A percentile compares a stretch with the other conserved stretches of the same genome.
phyloP scores from a whole-genome alignment of 2,888 invertebrate species.

The Tenthredo notha region DNA sequence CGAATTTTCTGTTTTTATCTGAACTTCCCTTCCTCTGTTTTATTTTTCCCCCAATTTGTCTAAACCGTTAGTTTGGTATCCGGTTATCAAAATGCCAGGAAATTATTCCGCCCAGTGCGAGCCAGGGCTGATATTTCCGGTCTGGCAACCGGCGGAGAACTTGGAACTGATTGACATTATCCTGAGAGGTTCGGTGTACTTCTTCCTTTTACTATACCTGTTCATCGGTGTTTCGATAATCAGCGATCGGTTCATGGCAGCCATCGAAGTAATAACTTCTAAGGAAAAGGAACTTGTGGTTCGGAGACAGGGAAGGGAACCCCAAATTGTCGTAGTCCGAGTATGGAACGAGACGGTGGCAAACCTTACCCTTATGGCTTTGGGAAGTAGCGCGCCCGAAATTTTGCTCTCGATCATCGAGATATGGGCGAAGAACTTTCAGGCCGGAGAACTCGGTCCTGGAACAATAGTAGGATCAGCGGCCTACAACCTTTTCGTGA shows the following conservation, averaged over 20 bases:
- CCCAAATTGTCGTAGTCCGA: constrained; percentile 93
- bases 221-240: constrained; percentile 99
- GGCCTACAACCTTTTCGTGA: constrained; percentile 98
- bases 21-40: neutral
- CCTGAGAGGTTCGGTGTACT: constrained; percentile 94
- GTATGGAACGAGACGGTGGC: constrained; percentile 99
- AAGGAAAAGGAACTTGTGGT: constrained; percentile 97
- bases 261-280: constrained; percentile 99
- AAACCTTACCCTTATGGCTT: constrained; percentile 98
- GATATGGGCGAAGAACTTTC: constrained; percentile 96
- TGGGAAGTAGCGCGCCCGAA: constrained; percentile 99
- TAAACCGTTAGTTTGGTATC: neutral
- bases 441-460: constrained; percentile 98
- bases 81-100: constrained; percentile 67
- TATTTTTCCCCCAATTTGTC: neutral
- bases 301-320: constrained; percentile 92
- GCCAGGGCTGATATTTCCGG: constrained; percentile 92
- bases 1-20: neutral
- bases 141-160: constrained; percentile 92
- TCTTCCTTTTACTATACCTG: constrained; percentile 92
- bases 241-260: constrained; percentile 99
- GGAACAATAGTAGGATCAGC: constrained; percentile 99
- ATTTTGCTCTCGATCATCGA: constrained; percentile 98
- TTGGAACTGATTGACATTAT: constrained; percentile 88
- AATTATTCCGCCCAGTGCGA: constrained; percentile 82